Percentiles rank a stretch among this genome's conserved stretches.
phyloP scores from a whole-genome alignment of 2,797 vertebrate genomes.

The Meda fulgida region DNA sequence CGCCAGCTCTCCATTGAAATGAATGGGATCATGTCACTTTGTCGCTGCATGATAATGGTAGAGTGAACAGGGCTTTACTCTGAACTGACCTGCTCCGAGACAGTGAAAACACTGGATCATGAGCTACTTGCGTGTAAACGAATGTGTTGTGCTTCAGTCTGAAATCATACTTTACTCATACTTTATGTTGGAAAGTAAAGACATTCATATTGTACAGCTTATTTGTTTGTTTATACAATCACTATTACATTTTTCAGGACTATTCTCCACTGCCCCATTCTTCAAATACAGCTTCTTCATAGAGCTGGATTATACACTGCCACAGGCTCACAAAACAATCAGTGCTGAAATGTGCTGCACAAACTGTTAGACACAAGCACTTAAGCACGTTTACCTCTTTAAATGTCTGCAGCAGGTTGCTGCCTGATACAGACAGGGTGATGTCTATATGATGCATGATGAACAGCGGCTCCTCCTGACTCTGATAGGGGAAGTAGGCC shows the following conservation, averaged over 20 bases:
- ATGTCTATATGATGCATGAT: conserved; percentile 99
- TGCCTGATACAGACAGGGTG: conserved; percentile 94
- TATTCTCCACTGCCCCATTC: not conserved
- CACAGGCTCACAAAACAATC: not conserved
- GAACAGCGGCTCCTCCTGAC: conserved; percentile 96
- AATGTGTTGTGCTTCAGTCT: not conserved
- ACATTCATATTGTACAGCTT: not conserved
- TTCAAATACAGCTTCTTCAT: not conserved
- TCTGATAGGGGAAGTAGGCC: conserved; percentile 95
- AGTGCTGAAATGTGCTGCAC: not conserved
- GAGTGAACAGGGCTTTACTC: no score
- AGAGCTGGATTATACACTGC: not conserved
- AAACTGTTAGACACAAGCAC: not conserved
- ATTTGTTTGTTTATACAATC: not conserved
- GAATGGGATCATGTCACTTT: no score
- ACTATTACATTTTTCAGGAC: not conserved
- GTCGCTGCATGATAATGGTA: no score
- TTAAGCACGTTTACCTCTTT: conserved; percentile 84
- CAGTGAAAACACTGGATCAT: not conserved
- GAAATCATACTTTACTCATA: not conserved
- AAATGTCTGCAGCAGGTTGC: conserved; percentile 96
- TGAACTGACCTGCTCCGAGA: not conserved
- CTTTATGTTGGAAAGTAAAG: not conserved
- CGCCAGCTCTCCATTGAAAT: no score
- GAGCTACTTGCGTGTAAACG: not conserved